A percentile compares a stretch with the other conserved stretches of the same genome.
These are phyloP conservation scores for Ptychochromis oligacanthus DNA, from an alignment of 2,113 vertebrate species.

Conservation along the genomic window DNA sequence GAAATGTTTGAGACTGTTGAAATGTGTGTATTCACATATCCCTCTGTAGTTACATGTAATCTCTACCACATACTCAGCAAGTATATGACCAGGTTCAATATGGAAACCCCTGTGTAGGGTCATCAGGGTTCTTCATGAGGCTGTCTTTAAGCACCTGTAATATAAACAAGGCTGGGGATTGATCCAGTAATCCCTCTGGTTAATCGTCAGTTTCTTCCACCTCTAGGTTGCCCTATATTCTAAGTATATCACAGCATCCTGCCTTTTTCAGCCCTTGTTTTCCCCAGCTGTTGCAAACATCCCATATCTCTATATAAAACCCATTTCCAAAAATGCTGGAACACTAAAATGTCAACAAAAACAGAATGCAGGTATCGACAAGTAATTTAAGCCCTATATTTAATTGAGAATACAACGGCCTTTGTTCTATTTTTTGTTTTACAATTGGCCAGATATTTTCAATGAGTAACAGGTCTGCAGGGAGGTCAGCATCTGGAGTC, in stretches of 20 bases:
- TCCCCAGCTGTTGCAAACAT: background rate
- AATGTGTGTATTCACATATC: background rate
- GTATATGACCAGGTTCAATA: background rate
- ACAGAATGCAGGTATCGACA: background rate
- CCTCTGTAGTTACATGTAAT: background rate
- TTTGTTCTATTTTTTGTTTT: background rate
- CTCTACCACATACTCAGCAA: background rate
- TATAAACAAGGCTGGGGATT: background rate
- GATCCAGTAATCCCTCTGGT: conserved; percentile 4
- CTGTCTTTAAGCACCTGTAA: background rate
- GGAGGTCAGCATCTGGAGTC: background rate
- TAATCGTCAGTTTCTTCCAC: conserved; percentile 21
- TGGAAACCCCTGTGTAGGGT: background rate
- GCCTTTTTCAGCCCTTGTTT: conserved; percentile 15
- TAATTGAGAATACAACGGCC: background rate
- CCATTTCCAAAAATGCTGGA: background rate
- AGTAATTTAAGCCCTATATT: background rate
- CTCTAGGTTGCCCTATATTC: conserved; percentile 9
- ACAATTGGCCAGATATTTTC: background rate
- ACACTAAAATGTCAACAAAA: background rate
- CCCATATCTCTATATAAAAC: background rate
- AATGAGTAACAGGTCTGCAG: background rate
- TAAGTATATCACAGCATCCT: background rate
- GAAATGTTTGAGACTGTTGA: background rate
- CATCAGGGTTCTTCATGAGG: background rate